Percentiles rank a stretch among this genome's conserved stretches.
These are phyloP conservation scores for Noctua comes DNA, from an alignment of 2,888 invertebrate species.

Conservation along the genomic window DNA sequence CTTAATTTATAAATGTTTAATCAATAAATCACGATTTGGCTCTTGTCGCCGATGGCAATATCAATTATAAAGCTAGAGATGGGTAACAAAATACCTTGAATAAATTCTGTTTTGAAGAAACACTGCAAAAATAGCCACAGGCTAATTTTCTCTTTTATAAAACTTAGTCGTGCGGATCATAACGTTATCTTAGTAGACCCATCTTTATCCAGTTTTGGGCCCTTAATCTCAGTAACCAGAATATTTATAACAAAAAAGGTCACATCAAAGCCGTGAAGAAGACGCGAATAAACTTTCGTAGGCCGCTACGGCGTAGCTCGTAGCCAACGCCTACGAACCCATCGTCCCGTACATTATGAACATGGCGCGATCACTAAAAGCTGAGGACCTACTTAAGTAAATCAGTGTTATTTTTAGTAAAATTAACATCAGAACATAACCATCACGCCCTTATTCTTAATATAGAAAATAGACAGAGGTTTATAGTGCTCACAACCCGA, in stretches of 20 bases:
- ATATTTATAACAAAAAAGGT: constrained; percentile 41
- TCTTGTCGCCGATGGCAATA: background rate
- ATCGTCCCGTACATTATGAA: constrained; percentile 22
- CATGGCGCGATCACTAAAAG: constrained; percentile 8
- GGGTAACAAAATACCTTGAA: background rate
- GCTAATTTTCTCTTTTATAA: constrained; percentile 26
- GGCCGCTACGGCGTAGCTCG: constrained; percentile 55
- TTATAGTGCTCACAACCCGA: background rate
- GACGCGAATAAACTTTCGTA: constrained; percentile 45
- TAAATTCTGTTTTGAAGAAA: background rate
- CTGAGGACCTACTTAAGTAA: background rate
- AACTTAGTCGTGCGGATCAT: constrained; percentile 35
- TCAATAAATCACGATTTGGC: background rate
- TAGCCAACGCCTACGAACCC: constrained; percentile 41
- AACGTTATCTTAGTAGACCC: constrained; percentile 27
- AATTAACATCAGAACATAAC: background rate
- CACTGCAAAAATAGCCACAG: constrained; percentile 8
- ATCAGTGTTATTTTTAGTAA: background rate
- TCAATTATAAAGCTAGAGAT: constrained; percentile 1
- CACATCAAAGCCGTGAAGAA: constrained; percentile 39
- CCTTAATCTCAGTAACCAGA: constrained; percentile 19
- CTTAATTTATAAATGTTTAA: background rate
- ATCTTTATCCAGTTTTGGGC: constrained; percentile 30
- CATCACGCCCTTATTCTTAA: background rate
- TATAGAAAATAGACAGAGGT: background rate